Evolutionary conservation across 2,888 invertebrate genomes (phyloP), one percentile per base, ranked within the genome.

Genomic region (Pelosia muscerda): DNA sequence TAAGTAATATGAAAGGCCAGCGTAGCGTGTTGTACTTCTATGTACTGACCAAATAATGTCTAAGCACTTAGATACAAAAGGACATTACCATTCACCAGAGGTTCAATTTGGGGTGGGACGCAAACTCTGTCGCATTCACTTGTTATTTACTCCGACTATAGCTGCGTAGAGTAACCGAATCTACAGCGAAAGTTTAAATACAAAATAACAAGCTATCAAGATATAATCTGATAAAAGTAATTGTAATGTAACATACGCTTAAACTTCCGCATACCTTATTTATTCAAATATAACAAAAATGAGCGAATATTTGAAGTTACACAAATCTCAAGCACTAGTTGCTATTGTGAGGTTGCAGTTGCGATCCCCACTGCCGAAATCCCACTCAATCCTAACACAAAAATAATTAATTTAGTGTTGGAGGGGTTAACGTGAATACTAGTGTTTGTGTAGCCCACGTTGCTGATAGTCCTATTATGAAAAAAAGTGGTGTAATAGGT

Each of bases 151-250:
- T 38, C 5, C 2, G 15, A 13, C 13, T 1, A 6, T 15, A 15
- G 38, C 19, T 49, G n/a, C 49, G n/a, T 6, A n/a, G 1, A 19
- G 15, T 5, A 42, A 42, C 19, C 42, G 42, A 19, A 42, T 19
- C 5, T 1, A 2, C 5, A 19, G 49, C 19, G 49, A 49, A 49
- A 49, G 49, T 49, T n/a, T 19, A 49, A n/a, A n/a, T n/a, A 8
- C 49, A 49, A n/a, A 49, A 49, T 9, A n/a, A 19, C 6, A 42
- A 5, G 19, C 19, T 19, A n/a, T 49, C 49, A 3, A 19, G n/a
- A 49, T n/a, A 15, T 49, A 49, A 49, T 49, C 49, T n/a, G 49
- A 49, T 49, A 49, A 49, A 42, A 49, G n/a, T 49, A n/a, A n/a
- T 49, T 49, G 49, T 19, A 49, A 49, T 49, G 49, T 49, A 49